phyloP scores from a whole-genome alignment of 2,113 vertebrate genomes.

The Emydura subglobosa region DNA sequence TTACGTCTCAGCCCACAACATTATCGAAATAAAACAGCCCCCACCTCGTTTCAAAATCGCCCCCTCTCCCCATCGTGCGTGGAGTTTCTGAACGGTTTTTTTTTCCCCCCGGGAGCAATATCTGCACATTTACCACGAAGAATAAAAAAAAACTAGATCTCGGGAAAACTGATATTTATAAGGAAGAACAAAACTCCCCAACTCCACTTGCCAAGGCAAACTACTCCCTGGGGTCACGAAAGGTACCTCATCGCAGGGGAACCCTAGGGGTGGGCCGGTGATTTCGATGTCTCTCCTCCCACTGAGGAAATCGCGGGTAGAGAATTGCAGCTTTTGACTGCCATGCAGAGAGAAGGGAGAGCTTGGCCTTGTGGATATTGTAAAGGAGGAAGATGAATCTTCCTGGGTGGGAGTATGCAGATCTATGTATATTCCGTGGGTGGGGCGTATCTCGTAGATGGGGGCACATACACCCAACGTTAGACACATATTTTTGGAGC shows the following conservation, averaged over 20 bases:
- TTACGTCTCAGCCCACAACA: not conserved
- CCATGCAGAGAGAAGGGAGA: not conserved
- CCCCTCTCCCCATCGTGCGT: too few species aligned
- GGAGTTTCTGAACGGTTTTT: not conserved
- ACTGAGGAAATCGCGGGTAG: not conserved
- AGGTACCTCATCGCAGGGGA: not conserved
- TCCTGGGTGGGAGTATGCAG: not conserved
- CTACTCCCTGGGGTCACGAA: not conserved
- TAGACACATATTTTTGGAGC: not conserved
- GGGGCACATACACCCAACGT: not conserved
- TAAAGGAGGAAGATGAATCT: not conserved
- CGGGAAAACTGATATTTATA: not conserved
- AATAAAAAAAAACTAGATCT: not conserved
- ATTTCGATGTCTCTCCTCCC: not conserved
- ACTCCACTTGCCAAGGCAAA: not conserved
- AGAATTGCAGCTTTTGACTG: not conserved
- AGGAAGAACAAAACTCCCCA: not conserved
- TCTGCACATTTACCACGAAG: not conserved
- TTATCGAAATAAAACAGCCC: accelerated
- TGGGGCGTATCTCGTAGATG: not conserved
- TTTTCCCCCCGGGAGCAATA: not conserved
- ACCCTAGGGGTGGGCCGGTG: not conserved
- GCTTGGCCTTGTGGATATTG: not conserved
- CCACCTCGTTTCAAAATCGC: too few species aligned
- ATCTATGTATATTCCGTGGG: not conserved